Conservation (phyloP, 2,113 vertebrate species). For the Oplegnathus fasciatus region DNA sequence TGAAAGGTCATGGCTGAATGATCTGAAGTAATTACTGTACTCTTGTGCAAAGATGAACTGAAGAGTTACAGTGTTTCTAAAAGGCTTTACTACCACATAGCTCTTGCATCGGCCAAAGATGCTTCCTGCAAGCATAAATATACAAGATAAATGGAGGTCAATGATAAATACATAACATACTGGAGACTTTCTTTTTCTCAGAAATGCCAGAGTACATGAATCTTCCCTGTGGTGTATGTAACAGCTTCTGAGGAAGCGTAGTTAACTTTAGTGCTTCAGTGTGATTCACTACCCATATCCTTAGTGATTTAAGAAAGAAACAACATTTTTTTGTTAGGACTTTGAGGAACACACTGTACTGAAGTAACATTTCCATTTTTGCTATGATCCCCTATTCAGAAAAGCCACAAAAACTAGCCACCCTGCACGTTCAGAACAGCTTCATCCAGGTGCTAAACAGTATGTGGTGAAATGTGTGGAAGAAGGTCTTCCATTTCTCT, state of each 20-base stretch:
- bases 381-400: too few relatives aligned
- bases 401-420: background rate
- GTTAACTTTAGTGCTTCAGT: background rate
- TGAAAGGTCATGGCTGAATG: slow-evolving; percentile 18
- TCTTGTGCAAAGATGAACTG: background rate
- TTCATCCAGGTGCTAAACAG: too few relatives aligned
- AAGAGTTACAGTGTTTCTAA: background rate
- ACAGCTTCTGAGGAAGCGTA: background rate
- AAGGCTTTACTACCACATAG: background rate
- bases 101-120: background rate
- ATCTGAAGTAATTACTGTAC: slow-evolving; percentile 12
- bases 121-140: background rate
- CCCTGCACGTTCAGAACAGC: too few relatives aligned
- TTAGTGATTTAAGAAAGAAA: too few relatives aligned
- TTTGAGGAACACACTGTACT: background rate
- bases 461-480: too few relatives aligned
- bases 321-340: too few relatives aligned
- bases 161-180: background rate
- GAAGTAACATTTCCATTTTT: background rate
- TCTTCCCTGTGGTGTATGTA: background rate
- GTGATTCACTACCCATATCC: too few relatives aligned
- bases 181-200: background rate
- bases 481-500: too few relatives aligned
- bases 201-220: background rate
- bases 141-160: slow-evolving; percentile 3